Conservation (phyloP, 2,888 invertebrate species). For the Strigamia crassipes region DNA sequence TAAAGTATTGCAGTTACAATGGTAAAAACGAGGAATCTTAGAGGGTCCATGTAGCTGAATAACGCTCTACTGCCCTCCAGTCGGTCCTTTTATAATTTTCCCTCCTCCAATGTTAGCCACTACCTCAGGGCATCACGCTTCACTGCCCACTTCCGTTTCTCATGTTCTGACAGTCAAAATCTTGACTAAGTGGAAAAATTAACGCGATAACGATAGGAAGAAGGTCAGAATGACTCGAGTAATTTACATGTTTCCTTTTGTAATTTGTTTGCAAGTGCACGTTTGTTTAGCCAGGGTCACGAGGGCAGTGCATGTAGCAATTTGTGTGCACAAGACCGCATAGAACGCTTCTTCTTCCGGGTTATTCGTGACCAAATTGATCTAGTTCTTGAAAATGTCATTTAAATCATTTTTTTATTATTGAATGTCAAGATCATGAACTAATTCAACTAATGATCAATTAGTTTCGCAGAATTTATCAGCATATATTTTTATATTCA, state of each 20-base stretch:
- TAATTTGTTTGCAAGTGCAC: background rate
- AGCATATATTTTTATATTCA: too few species aligned
- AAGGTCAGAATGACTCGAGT: background rate
- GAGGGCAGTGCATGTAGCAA: background rate
- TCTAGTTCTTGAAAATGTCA: background rate
- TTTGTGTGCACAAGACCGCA: conserved; percentile 30
- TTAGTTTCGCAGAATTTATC: too few species aligned
- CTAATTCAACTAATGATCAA: background rate
- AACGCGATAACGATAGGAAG: background rate
- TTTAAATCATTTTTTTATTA: background rate
- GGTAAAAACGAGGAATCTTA: background rate
- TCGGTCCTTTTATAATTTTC: conserved; percentile 13
- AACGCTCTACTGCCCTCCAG: background rate
- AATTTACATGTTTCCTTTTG: conserved; percentile 25
- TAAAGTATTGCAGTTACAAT: background rate
- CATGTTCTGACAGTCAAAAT: background rate
- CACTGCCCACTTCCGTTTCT: background rate
- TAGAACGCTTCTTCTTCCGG: background rate
- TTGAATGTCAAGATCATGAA: conserved; percentile 7
- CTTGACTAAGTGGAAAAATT: background rate
- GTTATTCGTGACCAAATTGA: conserved; percentile 26
- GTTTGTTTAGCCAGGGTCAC: conserved; percentile 8
- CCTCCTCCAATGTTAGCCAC: conserved; percentile 15
- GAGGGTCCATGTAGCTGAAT: background rate
- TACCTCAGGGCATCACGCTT: conserved; percentile 27